These are phyloP conservation scores for Candidula unifasciata DNA, from an alignment of 2,888 invertebrate species.

Conservation along the genomic window DNA sequence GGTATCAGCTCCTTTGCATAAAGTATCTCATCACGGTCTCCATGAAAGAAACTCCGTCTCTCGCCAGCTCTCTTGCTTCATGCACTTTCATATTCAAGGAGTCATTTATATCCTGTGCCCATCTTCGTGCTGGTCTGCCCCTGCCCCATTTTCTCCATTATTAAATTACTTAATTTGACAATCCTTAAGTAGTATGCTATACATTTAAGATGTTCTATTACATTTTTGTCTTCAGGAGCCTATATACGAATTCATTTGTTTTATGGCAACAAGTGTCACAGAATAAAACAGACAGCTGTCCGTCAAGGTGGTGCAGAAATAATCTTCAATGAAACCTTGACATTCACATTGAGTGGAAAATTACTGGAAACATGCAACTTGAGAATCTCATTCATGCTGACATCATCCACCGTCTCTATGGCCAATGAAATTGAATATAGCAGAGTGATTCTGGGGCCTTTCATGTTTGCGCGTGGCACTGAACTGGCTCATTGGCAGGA, in stretches of 20 bases:
- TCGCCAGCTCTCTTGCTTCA: too few relatives aligned
- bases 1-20: too few relatives aligned
- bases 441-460: constrained; percentile 71
- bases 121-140: too few relatives aligned
- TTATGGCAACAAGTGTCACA: constrained; percentile 70
- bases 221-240: constrained; percentile 58
- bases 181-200: background rate
- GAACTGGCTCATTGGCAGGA: constrained; percentile 76
- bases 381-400: constrained; percentile 65
- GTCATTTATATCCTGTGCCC: too few relatives aligned
- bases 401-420: background rate
- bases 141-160: too few relatives aligned
- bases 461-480: constrained; percentile 75
- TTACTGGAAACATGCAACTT: constrained; percentile 72
- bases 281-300: constrained; percentile 71
- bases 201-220: background rate
- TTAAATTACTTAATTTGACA: background rate
- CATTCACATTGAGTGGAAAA: constrained; percentile 70
- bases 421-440: constrained; percentile 67
- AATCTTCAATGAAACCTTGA: constrained; percentile 74
- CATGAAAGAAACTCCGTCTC: too few relatives aligned
- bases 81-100: too few relatives aligned
- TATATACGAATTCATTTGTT: constrained; percentile 72
- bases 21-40: too few relatives aligned
- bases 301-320: constrained; percentile 65